phyloP scores from a whole-genome alignment of 2,888 invertebrate genomes.

The Villa cingulata region DNA sequence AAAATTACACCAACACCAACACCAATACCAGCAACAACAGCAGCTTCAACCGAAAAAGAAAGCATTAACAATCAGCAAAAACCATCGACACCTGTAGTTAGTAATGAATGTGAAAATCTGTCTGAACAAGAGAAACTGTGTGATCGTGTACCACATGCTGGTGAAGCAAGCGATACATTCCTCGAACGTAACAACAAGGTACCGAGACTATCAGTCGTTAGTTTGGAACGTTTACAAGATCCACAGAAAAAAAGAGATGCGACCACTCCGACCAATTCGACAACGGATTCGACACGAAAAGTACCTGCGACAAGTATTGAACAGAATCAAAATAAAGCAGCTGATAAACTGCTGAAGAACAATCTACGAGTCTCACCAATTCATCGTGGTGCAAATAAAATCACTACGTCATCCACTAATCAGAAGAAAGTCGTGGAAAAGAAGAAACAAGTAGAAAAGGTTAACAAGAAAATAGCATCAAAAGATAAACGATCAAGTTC shows the following conservation, averaged over 20 bases:
- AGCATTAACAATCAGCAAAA: neutral
- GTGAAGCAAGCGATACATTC: constrained; percentile 53
- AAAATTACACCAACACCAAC: neutral
- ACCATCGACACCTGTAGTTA: neutral
- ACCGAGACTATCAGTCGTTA: constrained; percentile 45
- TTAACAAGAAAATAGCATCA: neutral
- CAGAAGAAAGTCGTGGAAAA: neutral
- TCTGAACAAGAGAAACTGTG: constrained; percentile 26
- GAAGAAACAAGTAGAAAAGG: neutral
- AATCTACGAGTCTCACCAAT: neutral
- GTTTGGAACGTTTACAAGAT: constrained; percentile 45
- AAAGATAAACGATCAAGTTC: neutral
- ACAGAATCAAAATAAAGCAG: too few species aligned
- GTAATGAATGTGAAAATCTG: neutral
- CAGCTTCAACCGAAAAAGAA: neutral
- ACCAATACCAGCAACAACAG: neutral
- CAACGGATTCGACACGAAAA: neutral
- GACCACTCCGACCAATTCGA: neutral
- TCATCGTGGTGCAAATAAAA: neutral
- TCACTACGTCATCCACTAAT: too few species aligned
- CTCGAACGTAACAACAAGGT: constrained; percentile 43
- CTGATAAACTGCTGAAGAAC: neutral
- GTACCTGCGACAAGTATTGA: too few species aligned
- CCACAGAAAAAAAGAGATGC: neutral
- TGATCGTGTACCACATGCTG: constrained; percentile 55